Conservation (phyloP, 2,797 vertebrate species). For the Chromis chromis region DNA sequence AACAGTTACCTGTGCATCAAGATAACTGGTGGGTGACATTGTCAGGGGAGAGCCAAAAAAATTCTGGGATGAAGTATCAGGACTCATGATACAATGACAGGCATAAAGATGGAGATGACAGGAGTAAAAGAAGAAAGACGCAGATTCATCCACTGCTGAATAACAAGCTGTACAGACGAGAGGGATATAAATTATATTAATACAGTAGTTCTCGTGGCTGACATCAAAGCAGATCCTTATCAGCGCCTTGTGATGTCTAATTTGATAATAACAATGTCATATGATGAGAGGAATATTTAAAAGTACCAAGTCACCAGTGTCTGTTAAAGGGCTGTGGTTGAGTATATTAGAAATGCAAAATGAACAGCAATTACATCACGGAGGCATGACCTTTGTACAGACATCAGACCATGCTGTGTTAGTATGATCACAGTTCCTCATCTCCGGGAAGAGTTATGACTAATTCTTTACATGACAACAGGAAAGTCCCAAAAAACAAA, state of each 20-base stretch:
- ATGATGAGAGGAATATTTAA: conserved; percentile 30
- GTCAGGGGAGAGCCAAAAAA: neutral
- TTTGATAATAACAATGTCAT: conserved; percentile 51
- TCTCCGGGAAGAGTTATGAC: neutral
- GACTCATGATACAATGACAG: conserved; percentile 7
- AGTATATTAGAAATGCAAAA: conserved; percentile 32
- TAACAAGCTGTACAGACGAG: conserved; percentile 18
- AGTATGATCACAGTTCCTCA: neutral
- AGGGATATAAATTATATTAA: conserved; percentile 43
- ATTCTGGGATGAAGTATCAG: conserved; percentile 1
- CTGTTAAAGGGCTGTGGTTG: neutral
- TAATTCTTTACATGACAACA: neutral
- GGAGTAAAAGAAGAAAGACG: neutral
- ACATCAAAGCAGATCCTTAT: conserved; percentile 49
- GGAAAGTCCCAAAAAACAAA: neutral
- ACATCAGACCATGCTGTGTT: neutral
- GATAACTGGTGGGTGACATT: neutral
- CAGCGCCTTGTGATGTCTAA: conserved; percentile 34
- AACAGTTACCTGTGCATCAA: conserved; percentile 2
- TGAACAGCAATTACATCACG: neutral
- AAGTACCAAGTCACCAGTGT: conserved; percentile 25
- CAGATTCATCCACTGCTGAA: conserved; percentile 29
- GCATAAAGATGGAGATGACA: conserved; percentile 2
- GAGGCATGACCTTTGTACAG: neutral
- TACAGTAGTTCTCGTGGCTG: conserved; percentile 30